These are phyloP conservation scores for Wiebesia pumilae DNA, from an alignment of 1,140 invertebrate genomes.

Conservation along the genomic window DNA sequence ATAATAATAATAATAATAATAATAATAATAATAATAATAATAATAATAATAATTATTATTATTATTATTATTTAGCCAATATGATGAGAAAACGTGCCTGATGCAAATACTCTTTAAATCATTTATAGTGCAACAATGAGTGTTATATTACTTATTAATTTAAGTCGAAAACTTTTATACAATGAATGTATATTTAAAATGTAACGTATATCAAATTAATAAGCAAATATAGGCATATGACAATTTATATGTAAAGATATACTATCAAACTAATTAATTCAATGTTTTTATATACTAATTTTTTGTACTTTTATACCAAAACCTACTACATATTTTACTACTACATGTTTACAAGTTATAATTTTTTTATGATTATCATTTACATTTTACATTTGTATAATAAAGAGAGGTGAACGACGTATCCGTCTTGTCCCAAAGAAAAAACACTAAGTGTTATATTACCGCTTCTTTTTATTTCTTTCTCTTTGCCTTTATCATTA, in stretches of 20 bases:
- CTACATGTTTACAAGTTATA: slow-evolving; percentile 26
- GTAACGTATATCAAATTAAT: not conserved
- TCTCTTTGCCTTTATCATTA: not conserved
- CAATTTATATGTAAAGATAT: not conserved
- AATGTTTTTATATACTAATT: slow-evolving; percentile 8
- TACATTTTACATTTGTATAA: slow-evolving; percentile 61
- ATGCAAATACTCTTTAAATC: slow-evolving; percentile 59
- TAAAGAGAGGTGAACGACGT: slow-evolving; percentile 62
- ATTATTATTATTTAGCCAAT: slow-evolving; percentile 38
- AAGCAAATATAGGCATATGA: not conserved
- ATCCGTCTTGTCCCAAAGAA: slow-evolving; percentile 62
- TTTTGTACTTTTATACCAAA: slow-evolving; percentile 16
- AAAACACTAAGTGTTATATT: slow-evolving; percentile 44
- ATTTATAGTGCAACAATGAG: not conserved
- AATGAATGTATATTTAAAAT: too few relatives aligned
- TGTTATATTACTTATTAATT: not conserved
- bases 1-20: slow-evolving; percentile 20
- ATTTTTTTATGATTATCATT: slow-evolving; percentile 49
- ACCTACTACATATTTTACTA: slow-evolving; percentile 1
- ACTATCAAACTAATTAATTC: slow-evolving; percentile 1
- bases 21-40: slow-evolving; percentile 30
- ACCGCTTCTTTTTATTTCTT: slow-evolving; percentile 19
- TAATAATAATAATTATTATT: slow-evolving; percentile 1
- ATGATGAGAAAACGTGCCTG: slow-evolving; percentile 56
- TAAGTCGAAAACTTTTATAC: too few relatives aligned